Evolutionary conservation across 2,888 invertebrate species (phyloP).

Genomic region (Idaea aversata): DNA sequence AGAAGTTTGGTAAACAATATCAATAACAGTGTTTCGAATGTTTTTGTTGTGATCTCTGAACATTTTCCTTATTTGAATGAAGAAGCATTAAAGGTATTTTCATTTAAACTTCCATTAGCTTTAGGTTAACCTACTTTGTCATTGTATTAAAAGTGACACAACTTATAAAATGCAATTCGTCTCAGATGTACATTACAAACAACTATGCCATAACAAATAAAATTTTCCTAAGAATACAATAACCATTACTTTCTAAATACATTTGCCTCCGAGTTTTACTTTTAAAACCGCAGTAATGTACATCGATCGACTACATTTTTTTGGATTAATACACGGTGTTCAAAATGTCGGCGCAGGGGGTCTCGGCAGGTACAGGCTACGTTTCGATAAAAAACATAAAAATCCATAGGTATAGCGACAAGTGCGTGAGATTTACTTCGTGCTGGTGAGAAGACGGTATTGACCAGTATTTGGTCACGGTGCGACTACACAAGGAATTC

Average conservation of each 20-base stretch:
- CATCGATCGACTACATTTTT: not conserved
- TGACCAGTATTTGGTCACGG: not conserved
- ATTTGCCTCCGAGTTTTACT: not conserved
- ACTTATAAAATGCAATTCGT: not conserved
- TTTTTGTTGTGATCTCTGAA: slow-evolving; percentile 22
- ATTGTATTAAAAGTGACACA: not conserved
- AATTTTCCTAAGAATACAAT: not conserved
- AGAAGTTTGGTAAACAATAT: slow-evolving; percentile 32
- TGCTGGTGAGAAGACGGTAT: slow-evolving; percentile 25
- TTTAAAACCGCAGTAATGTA: not conserved
- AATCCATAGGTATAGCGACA: slow-evolving; percentile 6
- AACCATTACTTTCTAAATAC: not conserved
- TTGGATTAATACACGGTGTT: slow-evolving; percentile 11
- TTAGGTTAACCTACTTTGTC: not conserved
- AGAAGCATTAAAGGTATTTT: no score
- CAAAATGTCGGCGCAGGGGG: slow-evolving; percentile 23
- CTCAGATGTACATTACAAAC: not conserved
- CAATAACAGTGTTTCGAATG: slow-evolving; percentile 29
- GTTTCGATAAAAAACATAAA: slow-evolving; percentile 9
- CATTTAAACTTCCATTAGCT: no score
- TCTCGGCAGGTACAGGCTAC: slow-evolving; percentile 29
- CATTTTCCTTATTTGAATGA: not conserved
- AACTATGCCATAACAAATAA: not conserved
- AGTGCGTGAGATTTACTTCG: slow-evolving; percentile 19
- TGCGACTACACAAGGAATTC: slow-evolving; percentile 4